These are phyloP conservation scores for Uropetala carovei DNA, from an alignment of 2,888 invertebrate genomes.

Conservation along the genomic window DNA sequence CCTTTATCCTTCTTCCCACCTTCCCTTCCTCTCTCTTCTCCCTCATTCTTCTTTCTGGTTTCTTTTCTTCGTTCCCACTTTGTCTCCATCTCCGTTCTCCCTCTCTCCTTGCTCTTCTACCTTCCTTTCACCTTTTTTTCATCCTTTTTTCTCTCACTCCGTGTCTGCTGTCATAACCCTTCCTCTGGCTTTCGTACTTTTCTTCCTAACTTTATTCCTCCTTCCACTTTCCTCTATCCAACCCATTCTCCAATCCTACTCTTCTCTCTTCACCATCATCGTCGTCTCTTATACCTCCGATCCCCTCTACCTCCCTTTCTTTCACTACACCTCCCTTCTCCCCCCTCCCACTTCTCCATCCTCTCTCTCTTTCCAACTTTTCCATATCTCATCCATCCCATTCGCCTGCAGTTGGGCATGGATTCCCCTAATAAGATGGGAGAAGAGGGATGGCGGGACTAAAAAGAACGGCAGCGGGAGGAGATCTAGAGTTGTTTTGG, in stretches of 20 bases:
- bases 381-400: not conserved
- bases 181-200: no score
- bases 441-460: not conserved
- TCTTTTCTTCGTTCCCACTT: no score
- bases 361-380: not conserved
- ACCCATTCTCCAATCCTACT: no score
- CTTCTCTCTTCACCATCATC: no score
- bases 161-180: no score
- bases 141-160: no score
- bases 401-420: not conserved
- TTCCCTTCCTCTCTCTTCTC: no score
- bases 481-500: not conserved
- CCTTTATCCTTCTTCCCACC: not conserved
- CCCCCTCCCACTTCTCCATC: not conserved
- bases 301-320: not conserved
- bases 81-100: no score
- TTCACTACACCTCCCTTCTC: not conserved
- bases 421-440: not conserved
- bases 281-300: not conserved
- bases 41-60: not conserved
- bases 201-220: no score
- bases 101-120: no score
- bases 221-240: no score
- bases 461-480: not conserved
- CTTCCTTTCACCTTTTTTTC: no score